phyloP scores from a whole-genome alignment of 2,113 vertebrate genomes.

The Ictalurus furcatus region DNA sequence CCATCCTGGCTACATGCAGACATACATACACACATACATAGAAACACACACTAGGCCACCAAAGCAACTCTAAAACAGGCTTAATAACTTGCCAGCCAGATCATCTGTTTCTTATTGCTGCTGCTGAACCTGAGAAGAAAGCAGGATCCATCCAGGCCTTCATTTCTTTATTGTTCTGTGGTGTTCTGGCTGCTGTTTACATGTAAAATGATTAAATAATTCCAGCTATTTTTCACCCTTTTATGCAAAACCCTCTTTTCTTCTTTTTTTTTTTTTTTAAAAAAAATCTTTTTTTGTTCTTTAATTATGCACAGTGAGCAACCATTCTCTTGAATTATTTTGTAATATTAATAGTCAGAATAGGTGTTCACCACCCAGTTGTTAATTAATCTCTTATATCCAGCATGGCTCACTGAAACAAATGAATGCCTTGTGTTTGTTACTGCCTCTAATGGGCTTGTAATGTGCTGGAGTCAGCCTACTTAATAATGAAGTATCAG shows the following conservation, averaged over 20 bases:
- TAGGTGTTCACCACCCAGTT: conserved; percentile 49
- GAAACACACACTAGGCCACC: conserved; percentile 16
- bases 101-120: conserved; percentile 50
- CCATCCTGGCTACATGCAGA: conserved; percentile 14
- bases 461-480: conserved; percentile 72
- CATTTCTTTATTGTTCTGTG: conserved; percentile 54
- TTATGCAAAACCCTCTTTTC: conserved; percentile 4
- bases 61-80: conserved; percentile 40
- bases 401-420: conserved; percentile 72
- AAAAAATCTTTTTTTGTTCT: not conserved
- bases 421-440: conserved; percentile 70
- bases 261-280: no score
- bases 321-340: conserved; percentile 25
- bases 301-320: not conserved
- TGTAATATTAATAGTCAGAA: conserved; percentile 51
- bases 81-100: conserved; percentile 38
- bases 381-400: conserved; percentile 68
- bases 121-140: conserved; percentile 63
- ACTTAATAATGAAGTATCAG: conserved; percentile 77
- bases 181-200: conserved; percentile 29
- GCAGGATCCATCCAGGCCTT: conserved; percentile 75
- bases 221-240: conserved; percentile 11
- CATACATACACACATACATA: conserved; percentile 23
- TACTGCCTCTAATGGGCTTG: conserved; percentile 76
- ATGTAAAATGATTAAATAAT: conserved; percentile 46